Base-by-base conservation (phyloP, 2,888 invertebrate genomes). In the Octonoba sinensis region DNA sequence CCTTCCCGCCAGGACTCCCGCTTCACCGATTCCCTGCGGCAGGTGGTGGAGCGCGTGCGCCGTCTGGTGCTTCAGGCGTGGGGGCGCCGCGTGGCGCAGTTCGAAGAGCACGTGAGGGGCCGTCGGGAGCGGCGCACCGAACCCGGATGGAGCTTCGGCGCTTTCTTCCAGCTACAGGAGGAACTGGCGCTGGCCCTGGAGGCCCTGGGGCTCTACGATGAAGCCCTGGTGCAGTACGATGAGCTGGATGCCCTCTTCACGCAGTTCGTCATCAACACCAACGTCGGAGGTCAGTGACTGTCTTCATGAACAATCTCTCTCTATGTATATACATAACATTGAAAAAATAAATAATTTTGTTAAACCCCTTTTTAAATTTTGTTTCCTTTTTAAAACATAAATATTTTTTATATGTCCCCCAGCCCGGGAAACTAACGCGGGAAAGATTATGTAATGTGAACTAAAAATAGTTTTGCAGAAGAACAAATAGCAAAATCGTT, bases 181-280 rank as follows among this genome's bases (percentile, higher is more conserved):
- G 96, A 98, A 90, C 91, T 98, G 86, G 97, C 97, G 79, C 95
- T 97, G 89, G 95, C 96, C 85, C 91, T 96, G 86, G 96, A 97
- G 91, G 96, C 96, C 94, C 90, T 98, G 85, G 96, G 96, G 77
- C 91, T 98, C 84, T 93, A 95, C 87, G 96, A 97, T 85, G 97
- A 98, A 90, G 96, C 97, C 16, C 90, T 98, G 85, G 95, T 98
- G 74, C 98, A 98, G 87, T 99, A 97, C 88, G 98, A 98, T 88
- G 98, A 98, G 90, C 90, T 99, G 87, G 97, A 98, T 90, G 97
- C 97, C 67, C 91, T 98, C 86, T 97, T 98, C 89, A 96, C 97
- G 1, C 97, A 98, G 90, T 97, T 97, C 90, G 93, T 98, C 74
- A 93, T 96, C 85, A 97, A 97, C 90, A 95, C 96, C n/a, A 94